Conservation (phyloP, 2,888 invertebrate genomes). For the Platynereis dumerilii region DNA sequence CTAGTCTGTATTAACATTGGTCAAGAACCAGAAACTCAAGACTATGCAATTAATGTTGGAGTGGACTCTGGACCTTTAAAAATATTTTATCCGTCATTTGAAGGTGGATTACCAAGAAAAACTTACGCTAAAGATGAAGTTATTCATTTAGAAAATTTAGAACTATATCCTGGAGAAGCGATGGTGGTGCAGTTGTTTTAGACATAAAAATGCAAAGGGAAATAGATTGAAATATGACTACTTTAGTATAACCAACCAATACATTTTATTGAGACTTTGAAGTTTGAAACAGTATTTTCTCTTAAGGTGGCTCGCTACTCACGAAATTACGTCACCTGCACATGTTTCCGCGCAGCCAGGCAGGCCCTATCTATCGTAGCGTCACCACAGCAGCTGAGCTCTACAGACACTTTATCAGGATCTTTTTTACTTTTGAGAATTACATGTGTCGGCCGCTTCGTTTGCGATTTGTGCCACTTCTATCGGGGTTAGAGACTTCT, state of each 20-base stretch:
- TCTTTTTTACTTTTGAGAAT: no score
- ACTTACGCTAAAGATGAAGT: background rate
- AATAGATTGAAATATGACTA: background rate
- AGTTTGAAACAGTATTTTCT: background rate
- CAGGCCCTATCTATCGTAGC: no score
- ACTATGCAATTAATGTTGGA: slow-evolving; percentile 38
- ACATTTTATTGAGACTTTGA: background rate
- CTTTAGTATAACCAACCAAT: background rate
- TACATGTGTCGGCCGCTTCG: no score
- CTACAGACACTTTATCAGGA: no score
- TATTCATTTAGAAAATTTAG: background rate
- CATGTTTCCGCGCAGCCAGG: no score
- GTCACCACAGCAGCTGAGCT: no score
- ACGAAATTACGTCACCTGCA: no score
- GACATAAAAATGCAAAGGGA: no score
- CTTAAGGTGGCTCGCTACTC: no score
- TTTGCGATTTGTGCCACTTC: no score
- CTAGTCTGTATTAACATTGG: slow-evolving; percentile 56
- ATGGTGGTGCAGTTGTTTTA: background rate
- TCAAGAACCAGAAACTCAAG: slow-evolving; percentile 35
- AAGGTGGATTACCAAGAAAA: background rate
- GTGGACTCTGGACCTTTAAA: slow-evolving; percentile 29
- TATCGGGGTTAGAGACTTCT: no score
- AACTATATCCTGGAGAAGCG: slow-evolving; percentile 2
- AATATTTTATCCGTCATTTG: background rate